Evolutionary conservation across 2,888 invertebrate species (phyloP), one percentile per base, ranked within the genome.

Genomic region (Dolichomitus sp.): DNA sequence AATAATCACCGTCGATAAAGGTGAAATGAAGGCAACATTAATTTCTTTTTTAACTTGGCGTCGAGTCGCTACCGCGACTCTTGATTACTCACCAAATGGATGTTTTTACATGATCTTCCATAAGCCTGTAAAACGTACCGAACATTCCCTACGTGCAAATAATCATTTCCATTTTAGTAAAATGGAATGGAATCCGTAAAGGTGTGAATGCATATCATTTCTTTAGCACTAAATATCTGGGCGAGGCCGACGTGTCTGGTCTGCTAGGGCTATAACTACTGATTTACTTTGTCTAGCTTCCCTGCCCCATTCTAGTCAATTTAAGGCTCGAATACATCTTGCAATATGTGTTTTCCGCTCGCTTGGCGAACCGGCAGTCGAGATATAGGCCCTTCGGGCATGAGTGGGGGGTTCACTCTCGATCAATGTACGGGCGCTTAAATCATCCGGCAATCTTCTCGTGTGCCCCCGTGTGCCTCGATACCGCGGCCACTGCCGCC

Each of bases 361-460:
- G 66, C 37, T 27, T 2, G 11, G 84, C 65, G 54, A 69, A 76
- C 48, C 68, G 23, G 45, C 30, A 19, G n/a, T 30, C 54, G 50
- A 17, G 65, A 72, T 59, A 45, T 14, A 33, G 17, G 54, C 42
- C 57, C 63, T 76, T 52, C 54, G 76, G 61, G 66, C 74, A 23
- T 19, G 54, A 42, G 48, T 69, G 52, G 54, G 69, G 48, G 57
- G 42, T 61, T 76, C 68, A 40, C 69, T 59, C 78, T 66, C 78
- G 81, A 83, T 86, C 81, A 80, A 83, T 84, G 82, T 74, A 83
- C 80, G 73, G 17, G 57, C 75, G 78, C 57, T 85, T 86, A 84
- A 85, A 84, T 87, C 85, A 86, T 84, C 77, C 75, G 72, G 77
- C 79, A 72, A 72, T 69, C 76, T 73, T 66, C 37, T 77, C 69